Evolutionary conservation across 2,113 vertebrate species (phyloP).

Genomic region (Maccullochella peelii): DNA sequence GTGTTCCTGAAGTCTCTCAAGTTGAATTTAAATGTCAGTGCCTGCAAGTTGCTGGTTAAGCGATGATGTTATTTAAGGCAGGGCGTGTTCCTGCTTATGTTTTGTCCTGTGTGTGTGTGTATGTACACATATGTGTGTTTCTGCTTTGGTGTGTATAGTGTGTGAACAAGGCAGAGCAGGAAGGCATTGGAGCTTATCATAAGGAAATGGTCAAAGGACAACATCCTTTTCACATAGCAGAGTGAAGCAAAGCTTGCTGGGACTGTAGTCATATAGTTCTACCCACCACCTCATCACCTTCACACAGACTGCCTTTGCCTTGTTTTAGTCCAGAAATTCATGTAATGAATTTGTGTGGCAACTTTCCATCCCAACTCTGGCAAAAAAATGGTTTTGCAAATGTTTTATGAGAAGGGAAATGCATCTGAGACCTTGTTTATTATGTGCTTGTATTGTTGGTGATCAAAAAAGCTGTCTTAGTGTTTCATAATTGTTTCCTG

Average conservation of each 20-base stretch:
- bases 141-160: slow-evolving; percentile 41
- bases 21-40: slow-evolving; percentile 11
- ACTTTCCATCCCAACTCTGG: not conserved
- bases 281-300: slow-evolving; percentile 29
- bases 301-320: slow-evolving; percentile 18
- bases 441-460: not conserved
- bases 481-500: not conserved
- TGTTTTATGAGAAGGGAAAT: no score
- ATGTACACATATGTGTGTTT: slow-evolving; percentile 11
- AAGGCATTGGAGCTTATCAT: slow-evolving; percentile 81
- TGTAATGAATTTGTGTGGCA: not conserved
- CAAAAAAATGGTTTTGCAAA: no score
- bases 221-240: slow-evolving; percentile 79
- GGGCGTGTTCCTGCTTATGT: slow-evolving; percentile 49
- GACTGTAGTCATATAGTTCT: not conserved
- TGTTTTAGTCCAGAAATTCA: slow-evolving; percentile 28
- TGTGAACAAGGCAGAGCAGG: slow-evolving; percentile 79
- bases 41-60: not conserved
- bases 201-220: slow-evolving; percentile 84
- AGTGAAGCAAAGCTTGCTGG: slow-evolving; percentile 47
- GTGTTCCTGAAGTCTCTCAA: not conserved
- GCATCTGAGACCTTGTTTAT: not conserved
- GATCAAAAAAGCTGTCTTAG: not conserved
- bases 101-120: slow-evolving; percentile 43
- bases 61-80: slow-evolving; percentile 67